A percentile compares a stretch with the other conserved stretches of the same genome.
These are phyloP conservation scores for Poecilia gillii DNA, from an alignment of 2,797 vertebrate species.

Conservation along the genomic window DNA sequence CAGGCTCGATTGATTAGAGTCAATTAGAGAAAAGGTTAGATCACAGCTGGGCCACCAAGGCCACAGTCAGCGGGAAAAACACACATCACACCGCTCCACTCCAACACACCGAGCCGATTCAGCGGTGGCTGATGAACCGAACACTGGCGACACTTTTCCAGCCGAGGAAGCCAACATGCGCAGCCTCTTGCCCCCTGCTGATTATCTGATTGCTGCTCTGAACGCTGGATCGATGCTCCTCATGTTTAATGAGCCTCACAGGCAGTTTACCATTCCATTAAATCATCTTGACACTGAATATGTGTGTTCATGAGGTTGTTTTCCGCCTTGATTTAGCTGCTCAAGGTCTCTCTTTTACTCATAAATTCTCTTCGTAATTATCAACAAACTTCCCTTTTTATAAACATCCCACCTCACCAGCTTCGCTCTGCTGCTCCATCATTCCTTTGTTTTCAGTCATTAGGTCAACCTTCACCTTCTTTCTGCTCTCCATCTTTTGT, in stretches of 20 bases:
- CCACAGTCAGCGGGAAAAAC: constrained; percentile 26
- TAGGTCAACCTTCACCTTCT: constrained; percentile 62
- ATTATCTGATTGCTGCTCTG: constrained; percentile 44
- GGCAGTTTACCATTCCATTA: constrained; percentile 36
- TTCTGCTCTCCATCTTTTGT: constrained; percentile 32
- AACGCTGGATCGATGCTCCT: constrained; percentile 43
- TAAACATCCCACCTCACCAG: constrained; percentile 25
- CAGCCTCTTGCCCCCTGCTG: constrained; percentile 26
- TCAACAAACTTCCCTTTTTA: constrained; percentile 36
- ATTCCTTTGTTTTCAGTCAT: constrained; percentile 38
- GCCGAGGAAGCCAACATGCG: constrained; percentile 21
- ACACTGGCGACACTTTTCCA: constrained; percentile 21
- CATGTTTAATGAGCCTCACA: constrained; percentile 43
- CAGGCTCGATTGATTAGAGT: constrained; percentile 69
- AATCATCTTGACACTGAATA: constrained; percentile 23
- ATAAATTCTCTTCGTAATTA: constrained; percentile 16
- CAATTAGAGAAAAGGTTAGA: constrained; percentile 76
- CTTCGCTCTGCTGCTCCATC: background rate
- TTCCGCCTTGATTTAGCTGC: constrained; percentile 20
- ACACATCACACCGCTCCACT: background rate
- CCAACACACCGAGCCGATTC: constrained; percentile 3
- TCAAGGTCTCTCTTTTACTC: constrained; percentile 43
- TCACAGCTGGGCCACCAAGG: constrained; percentile 56
- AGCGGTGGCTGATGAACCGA: constrained; percentile 16
- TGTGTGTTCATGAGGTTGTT: constrained; percentile 6